These are phyloP conservation scores for Cairina moschata DNA, from an alignment of 2,113 vertebrate genomes.

Conservation along the genomic window DNA sequence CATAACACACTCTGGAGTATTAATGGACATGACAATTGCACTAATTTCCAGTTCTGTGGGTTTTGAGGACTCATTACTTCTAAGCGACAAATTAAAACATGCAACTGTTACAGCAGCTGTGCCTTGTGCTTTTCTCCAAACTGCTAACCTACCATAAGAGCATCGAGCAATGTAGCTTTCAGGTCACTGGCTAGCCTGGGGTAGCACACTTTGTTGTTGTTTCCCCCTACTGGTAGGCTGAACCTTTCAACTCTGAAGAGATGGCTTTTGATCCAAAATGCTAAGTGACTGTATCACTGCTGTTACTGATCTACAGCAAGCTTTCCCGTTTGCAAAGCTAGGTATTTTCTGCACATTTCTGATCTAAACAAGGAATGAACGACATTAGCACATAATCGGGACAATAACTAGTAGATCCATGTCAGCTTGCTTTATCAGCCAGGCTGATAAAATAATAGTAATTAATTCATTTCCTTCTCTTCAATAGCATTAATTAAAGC, in stretches of 20 bases:
- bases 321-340: background rate
- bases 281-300: background rate
- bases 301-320: fast-evolving
- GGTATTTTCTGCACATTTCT: background rate
- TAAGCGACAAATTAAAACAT: background rate
- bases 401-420: background rate
- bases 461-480: background rate
- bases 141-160: background rate
- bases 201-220: background rate
- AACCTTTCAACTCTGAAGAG: background rate
- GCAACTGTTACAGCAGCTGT: background rate
- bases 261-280: background rate
- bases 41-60: background rate
- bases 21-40: background rate
- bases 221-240: background rate
- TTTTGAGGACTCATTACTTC: background rate
- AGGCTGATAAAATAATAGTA: background rate
- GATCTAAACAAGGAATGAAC: background rate
- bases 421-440: background rate
- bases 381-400: background rate
- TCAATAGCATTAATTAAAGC: background rate
- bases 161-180: background rate
- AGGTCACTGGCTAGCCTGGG: background rate
- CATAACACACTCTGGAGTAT: background rate
- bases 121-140: background rate